These are phyloP conservation scores for Turdus rufiventris DNA, from an alignment of 2,113 vertebrate species.

Conservation along the genomic window DNA sequence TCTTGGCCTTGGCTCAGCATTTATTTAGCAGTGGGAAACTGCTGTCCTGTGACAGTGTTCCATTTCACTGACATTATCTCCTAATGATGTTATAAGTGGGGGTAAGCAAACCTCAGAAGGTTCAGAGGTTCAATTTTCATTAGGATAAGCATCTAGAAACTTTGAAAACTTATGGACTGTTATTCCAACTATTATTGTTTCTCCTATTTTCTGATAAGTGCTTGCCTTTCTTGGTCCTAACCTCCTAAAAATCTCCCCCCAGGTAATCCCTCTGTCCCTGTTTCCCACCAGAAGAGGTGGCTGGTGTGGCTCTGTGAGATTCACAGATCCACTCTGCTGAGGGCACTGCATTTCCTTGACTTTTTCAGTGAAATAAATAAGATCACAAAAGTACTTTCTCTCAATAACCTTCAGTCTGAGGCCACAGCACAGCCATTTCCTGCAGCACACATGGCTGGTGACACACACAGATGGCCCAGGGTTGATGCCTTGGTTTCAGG, in stretches of 20 bases:
- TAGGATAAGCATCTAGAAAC: background rate
- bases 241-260: background rate
- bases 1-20: slow-evolving; percentile 51
- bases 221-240: background rate
- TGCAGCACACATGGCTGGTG: background rate
- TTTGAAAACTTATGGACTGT: background rate
- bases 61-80: slow-evolving; percentile 26
- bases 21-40: slow-evolving; percentile 58
- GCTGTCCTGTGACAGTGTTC: slow-evolving; percentile 43
- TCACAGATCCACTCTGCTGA: background rate
- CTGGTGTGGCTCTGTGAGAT: background rate
- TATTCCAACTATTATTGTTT: background rate
- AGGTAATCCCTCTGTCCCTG: background rate
- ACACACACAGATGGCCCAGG: background rate
- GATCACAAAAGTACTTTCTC: background rate
- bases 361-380: background rate
- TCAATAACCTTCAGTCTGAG: background rate
- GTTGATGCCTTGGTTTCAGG: background rate
- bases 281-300: background rate
- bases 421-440: background rate
- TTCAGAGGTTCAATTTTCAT: slow-evolving; percentile 37
- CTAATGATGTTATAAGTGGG: slow-evolving; percentile 29
- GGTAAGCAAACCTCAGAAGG: slow-evolving; percentile 31
- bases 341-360: background rate
- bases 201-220: background rate